Evolutionary conservation across 2,113 vertebrate genomes (phyloP), one percentile per base, ranked within the genome.

Genomic region (Romanogobio albipinnatus): DNA sequence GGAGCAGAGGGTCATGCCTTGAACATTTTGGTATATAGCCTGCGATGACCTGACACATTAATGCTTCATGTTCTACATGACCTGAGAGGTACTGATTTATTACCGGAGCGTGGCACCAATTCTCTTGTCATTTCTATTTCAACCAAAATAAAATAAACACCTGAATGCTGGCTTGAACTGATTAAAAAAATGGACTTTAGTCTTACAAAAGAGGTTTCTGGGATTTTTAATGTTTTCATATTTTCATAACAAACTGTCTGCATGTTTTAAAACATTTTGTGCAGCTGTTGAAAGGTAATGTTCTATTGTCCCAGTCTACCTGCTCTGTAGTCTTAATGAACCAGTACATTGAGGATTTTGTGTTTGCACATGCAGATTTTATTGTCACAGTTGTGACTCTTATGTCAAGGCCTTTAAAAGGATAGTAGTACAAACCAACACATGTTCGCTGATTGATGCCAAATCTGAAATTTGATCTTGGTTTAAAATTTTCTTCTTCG

Each of bases 341-440:
- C 7, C 74, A 19, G 26, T 45, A 24, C 22, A 76, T 33, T 53
- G 26, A 33, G 3, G 13, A 73, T 47, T 24, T 73, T 24, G 10
- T n/a, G 19, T 62, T 79, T 81, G 14, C 10, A 33, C 10, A 5
- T 51, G 36, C n/a, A 64, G n/a, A 0, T 26, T 80, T 26, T 62
- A 26, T 68, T 33, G 26, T 66, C 61, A 81, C 24, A 51, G 19
- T 51, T 80, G 74, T 53, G 74, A 33, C 47, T 76, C 47, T 29
- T 33, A 19, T 49, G 24, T 26, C 45, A 76, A 53, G 8, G 47
- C 8, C 70, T 47, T 73, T 70, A 22, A 73, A 73, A 47, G 39
- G 11, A 14, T 45, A 53, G 29, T 36, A 58, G 29, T 39, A 24
- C 22, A 78, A 49, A 59, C 22, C 3, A 78, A 39, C 76, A 59